These are phyloP conservation scores for Drosophila robusta DNA, from an alignment of 2,888 invertebrate species.

Conservation along the genomic window DNA sequence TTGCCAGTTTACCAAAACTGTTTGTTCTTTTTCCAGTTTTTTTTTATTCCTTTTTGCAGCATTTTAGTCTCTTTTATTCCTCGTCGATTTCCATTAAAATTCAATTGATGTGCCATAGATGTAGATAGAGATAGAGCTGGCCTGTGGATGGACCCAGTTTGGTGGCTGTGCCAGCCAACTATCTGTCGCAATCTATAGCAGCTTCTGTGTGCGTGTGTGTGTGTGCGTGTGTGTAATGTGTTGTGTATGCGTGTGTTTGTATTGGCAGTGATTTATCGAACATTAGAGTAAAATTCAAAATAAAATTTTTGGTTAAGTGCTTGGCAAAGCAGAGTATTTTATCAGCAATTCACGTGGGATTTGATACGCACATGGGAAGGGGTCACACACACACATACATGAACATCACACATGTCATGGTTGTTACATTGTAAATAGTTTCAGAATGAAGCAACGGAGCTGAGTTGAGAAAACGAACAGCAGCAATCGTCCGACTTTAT, in stretches of 20 bases:
- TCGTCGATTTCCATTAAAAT: conserved; percentile 82
- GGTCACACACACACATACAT: conserved; percentile 5
- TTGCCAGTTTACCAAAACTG: conserved; percentile 57
- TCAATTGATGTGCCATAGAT: conserved; percentile 76
- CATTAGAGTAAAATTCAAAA: conserved; percentile 77
- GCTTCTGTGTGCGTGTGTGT: conserved; percentile 1
- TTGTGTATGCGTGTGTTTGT: conserved; percentile 26
- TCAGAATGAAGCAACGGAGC: conserved; percentile 31
- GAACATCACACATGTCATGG: conserved; percentile 31
- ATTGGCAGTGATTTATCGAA: conserved; percentile 73
- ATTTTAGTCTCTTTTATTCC: conserved; percentile 81
- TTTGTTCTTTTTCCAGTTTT: conserved; percentile 3
- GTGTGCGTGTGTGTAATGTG: conserved; percentile 3
- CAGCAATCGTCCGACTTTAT: conserved; percentile 58
- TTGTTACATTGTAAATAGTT: conserved; percentile 37
- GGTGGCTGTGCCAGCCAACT: conserved; percentile 69
- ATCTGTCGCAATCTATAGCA: conserved; percentile 50
- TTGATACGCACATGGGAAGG: conserved; percentile 37
- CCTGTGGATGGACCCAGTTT: conserved; percentile 37
- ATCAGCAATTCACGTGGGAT: conserved; percentile 78
- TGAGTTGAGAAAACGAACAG: conserved; percentile 32
- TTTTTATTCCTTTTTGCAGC: conserved; percentile 66
- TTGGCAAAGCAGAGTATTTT: conserved; percentile 77
- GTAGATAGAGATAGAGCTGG: conserved; percentile 15
- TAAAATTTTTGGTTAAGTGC: conserved; percentile 82